Evolutionary conservation across 2,113 vertebrate genomes (phyloP).

Genomic region (Ancistrus triradiatus): DNA sequence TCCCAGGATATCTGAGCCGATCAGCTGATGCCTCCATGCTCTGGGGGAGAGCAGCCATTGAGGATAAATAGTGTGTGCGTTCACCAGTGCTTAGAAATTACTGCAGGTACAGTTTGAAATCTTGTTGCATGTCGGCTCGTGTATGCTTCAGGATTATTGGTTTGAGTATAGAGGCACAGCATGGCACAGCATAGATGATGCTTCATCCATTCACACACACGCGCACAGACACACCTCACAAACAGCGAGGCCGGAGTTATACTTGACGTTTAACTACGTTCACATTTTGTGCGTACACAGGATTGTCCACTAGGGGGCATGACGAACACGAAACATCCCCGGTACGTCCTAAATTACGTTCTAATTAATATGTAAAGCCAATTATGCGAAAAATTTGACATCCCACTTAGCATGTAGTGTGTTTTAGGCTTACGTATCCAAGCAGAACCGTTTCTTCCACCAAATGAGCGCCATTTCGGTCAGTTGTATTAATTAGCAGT

Average conservation of each 20-base stretch:
- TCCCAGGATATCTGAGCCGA: slow-evolving; percentile 6
- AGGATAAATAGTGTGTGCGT: slow-evolving; percentile 4
- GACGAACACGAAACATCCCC: no score
- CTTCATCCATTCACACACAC: slow-evolving; percentile 44
- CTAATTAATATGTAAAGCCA: no score
- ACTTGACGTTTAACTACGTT: no score
- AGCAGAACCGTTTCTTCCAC: no score
- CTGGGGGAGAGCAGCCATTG: neutral
- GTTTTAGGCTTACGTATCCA: no score
- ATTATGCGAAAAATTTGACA: no score
- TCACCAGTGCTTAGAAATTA: slow-evolving; percentile 1
- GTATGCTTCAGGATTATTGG: slow-evolving; percentile 23
- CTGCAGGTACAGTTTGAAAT: slow-evolving; percentile 8
- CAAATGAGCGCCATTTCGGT: no score
- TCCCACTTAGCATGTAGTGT: no score
- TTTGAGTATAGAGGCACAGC: slow-evolving; percentile 65
- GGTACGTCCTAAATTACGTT: no score
- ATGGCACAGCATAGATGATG: slow-evolving; percentile 34
- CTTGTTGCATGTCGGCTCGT: slow-evolving; percentile 9
- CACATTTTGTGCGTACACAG: no score
- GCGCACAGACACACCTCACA: slow-evolving; percentile 42
- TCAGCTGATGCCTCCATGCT: slow-evolving; percentile 18
- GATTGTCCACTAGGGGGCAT: no score
- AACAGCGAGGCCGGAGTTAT: slow-evolving; percentile 67
- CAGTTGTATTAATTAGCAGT: no score